Percentiles rank a stretch among this genome's conserved stretches.
phyloP scores from a whole-genome alignment of 2,888 invertebrate species.

The Antheraea assamensis region DNA sequence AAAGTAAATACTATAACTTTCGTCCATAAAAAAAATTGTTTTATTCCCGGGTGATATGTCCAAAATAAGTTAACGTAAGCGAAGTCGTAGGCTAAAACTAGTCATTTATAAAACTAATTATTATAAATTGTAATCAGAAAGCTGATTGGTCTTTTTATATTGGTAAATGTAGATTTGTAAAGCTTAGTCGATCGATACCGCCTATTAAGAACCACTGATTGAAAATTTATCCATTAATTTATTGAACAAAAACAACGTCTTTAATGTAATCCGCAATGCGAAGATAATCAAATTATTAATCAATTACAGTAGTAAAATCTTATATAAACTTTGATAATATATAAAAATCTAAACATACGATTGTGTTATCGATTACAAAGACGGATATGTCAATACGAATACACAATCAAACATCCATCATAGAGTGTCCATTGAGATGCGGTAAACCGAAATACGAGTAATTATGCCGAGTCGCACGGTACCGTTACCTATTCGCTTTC shows the following conservation, averaged over 20 bases:
- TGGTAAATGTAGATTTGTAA: not conserved
- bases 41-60: too few species aligned
- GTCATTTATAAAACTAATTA: too few species aligned
- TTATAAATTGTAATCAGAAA: too few species aligned
- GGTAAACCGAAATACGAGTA: slow-evolving; percentile 41
- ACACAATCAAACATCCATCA: not conserved
- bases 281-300: not conserved
- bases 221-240: not conserved
- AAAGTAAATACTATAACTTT: too few species aligned
- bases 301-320: not conserved
- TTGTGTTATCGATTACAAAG: not conserved
- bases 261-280: not conserved
- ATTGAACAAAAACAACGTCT: not conserved
- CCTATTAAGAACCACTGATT: not conserved
- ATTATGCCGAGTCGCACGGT: slow-evolving; percentile 52
- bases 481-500: slow-evolving; percentile 76
- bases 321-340: not conserved
- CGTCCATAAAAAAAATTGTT: too few species aligned
- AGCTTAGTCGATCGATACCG: not conserved
- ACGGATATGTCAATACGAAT: not conserved
- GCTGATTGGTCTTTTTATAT: too few species aligned
- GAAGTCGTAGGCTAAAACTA: too few species aligned
- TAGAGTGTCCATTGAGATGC: slow-evolving; percentile 25
- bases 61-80: too few species aligned
- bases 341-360: not conserved